A percentile compares a stretch with the other conserved stretches of the same genome.
phyloP scores from a whole-genome alignment of 2,113 vertebrate genomes.

The Elephantulus edwardii region DNA sequence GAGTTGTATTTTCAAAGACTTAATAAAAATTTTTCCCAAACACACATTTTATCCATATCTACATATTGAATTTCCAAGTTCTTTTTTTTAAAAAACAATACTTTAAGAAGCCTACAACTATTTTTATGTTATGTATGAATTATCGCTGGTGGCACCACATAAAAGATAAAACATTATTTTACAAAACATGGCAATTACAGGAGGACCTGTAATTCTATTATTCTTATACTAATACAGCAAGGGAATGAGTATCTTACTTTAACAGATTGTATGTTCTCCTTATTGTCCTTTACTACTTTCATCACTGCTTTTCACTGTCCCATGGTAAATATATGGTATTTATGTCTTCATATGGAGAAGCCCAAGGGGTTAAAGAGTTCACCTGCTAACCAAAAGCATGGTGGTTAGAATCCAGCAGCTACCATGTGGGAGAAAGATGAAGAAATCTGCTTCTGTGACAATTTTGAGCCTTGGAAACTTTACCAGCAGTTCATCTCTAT shows the following conservation, averaged over 20 bases:
- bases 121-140: neutral
- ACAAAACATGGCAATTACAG: constrained; percentile 7
- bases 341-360: neutral
- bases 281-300: neutral
- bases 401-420: too few relatives aligned
- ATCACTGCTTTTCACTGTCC: neutral
- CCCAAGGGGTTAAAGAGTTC: too few relatives aligned
- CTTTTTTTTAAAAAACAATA: neutral
- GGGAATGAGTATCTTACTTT: neutral
- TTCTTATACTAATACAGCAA: neutral
- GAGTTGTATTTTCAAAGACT: neutral
- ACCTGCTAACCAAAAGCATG: too few relatives aligned
- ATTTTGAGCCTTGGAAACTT: too few relatives aligned
- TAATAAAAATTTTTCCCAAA: neutral
- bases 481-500: too few relatives aligned
- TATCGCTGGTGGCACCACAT: neutral
- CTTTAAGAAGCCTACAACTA: neutral
- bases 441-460: too few relatives aligned
- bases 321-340: neutral
- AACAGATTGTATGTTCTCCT: neutral
- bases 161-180: constrained; percentile 6
- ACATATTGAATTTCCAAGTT: neutral
- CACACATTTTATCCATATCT: neutral
- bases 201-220: neutral
- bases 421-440: too few relatives aligned